Conservation (phyloP, 2,888 invertebrate genomes). For the Eupithecia abbreviata region DNA sequence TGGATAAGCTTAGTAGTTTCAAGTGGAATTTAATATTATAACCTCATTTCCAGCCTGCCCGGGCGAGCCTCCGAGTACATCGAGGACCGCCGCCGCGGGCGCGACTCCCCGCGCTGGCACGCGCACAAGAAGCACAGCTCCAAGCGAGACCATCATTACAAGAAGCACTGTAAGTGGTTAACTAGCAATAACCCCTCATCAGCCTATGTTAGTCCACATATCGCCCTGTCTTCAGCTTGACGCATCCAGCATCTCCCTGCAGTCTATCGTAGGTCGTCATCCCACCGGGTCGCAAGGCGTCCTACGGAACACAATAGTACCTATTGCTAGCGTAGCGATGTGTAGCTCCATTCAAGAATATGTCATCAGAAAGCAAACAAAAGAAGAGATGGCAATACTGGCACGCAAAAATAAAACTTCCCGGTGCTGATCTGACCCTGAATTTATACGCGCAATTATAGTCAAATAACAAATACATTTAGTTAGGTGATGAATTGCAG, state of each 20-base stretch:
- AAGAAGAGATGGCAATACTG: background rate
- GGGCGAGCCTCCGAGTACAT: constrained; percentile 80
- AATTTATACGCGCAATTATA: background rate
- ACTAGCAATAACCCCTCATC: background rate
- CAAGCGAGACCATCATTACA: constrained; percentile 83
- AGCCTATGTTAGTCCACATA: no score
- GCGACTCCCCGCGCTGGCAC: constrained; percentile 79
- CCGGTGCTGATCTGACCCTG: background rate
- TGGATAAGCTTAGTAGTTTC: background rate
- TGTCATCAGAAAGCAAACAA: background rate
- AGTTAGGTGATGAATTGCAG: background rate
- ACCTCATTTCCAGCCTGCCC: constrained; percentile 79
- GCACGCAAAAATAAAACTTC: background rate
- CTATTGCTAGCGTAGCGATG: no score
- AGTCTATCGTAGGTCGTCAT: no score
- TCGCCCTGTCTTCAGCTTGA: no score
- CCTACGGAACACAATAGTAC: no score
- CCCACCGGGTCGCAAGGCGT: no score
- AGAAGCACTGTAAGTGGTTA: constrained; percentile 83
- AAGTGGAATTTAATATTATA: background rate
- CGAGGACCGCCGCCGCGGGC: constrained; percentile 72
- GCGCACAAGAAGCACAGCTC: constrained; percentile 83
- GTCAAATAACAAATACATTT: background rate
- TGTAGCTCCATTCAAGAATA: background rate
- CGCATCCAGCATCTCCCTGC: no score